Base-by-base conservation (phyloP, 2,797 vertebrate genomes). In the Sarcoramphus papa region DNA sequence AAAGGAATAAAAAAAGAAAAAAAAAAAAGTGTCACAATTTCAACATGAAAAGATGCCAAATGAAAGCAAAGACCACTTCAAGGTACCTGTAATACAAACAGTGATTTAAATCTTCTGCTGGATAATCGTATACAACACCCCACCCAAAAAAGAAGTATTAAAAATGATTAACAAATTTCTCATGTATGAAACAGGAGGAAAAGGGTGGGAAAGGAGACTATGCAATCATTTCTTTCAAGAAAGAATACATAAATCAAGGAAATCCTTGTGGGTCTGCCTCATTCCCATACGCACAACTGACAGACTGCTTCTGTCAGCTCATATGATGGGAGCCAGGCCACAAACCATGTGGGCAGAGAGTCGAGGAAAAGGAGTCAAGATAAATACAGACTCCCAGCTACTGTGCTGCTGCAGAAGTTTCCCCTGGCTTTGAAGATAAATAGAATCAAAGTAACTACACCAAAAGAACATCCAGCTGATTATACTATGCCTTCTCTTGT, bases 291-390 rank as follows among this genome's bases (percentile, higher is more conserved):
- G 2, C 13, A 65, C 19, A 28, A 23, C 15, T 54, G 31, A 45
- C 31, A 60, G 41, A 47, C 5, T 3, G 2, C 40, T 70, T 51
- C 8, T 16, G 9, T 41, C 23, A 54, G 48, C 7, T 59, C 72
- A 9, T 20, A 15, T 13, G 40, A 37, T 14, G 8, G 21, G 4
- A 90, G n/a, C 35, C 74, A 51, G 27, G n/a, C 14, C 40, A 60
- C 14, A 48, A 57, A 45, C 12, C 17, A 41, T 0, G 2, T 0
- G 0, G 37, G 59, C 35, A 83, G 30, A n/a, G 6, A 43, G 10
- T 3, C 10, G 22, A 63, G 35, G 43, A 81, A 63, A 70, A 75
- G 12, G 8, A 64, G 18, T 48, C 10, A 40, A 45, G 37, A 48
- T 10, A 65, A 81, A 70, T 23, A 63, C 2, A 18, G 51, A 51